These are phyloP conservation scores for Phoxinus phoxinus DNA, from an alignment of 2,113 vertebrate genomes.

Conservation along the genomic window DNA sequence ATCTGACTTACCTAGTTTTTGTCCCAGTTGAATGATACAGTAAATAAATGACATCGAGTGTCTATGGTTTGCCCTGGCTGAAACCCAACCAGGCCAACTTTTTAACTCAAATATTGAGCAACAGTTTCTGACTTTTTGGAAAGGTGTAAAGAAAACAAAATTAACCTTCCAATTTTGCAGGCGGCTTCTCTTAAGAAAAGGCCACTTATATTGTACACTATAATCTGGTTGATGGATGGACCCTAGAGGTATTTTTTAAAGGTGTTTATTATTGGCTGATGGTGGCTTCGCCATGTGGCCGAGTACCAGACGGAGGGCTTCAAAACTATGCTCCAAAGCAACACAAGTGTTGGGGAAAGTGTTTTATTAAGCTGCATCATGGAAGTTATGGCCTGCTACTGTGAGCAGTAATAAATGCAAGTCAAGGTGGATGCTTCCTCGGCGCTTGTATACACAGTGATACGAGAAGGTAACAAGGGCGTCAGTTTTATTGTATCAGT, in stretches of 20 bases:
- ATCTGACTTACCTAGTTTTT: background rate
- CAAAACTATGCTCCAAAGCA: constrained; percentile 14
- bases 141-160: background rate
- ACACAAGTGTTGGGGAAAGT: constrained; percentile 15
- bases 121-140: background rate
- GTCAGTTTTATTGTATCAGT: too few species aligned
- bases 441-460: too few species aligned
- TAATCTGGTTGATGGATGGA: background rate
- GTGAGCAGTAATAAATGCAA: constrained; percentile 45
- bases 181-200: background rate
- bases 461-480: too few species aligned
- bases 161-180: background rate
- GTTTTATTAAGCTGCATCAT: constrained; percentile 46
- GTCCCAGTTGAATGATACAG: background rate
- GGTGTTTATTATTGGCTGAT: constrained; percentile 41
- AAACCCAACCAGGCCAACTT: background rate
- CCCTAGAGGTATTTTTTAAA: background rate
- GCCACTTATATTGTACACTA: background rate
- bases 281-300: constrained; percentile 14
- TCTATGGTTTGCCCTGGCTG: background rate
- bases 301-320: constrained; percentile 22
- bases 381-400: constrained; percentile 29
- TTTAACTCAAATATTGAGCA: background rate
- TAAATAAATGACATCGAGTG: background rate
- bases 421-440: constrained; percentile 1